A percentile compares a stretch with the other conserved stretches of the same genome.
These are phyloP conservation scores for Cosmia pyralina DNA, from an alignment of 2,888 invertebrate genomes.

Conservation along the genomic window DNA sequence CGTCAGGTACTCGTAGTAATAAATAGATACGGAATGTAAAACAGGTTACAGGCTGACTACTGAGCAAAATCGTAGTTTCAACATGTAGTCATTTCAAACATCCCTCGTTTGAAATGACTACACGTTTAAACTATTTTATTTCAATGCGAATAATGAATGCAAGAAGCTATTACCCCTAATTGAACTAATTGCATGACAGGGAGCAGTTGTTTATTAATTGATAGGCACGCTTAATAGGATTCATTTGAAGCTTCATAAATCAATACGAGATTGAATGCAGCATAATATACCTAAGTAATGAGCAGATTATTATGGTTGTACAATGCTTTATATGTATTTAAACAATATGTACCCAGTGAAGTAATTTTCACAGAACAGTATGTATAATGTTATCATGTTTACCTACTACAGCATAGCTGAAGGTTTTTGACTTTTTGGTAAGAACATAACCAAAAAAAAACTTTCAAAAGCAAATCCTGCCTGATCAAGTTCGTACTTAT, in stretches of 20 bases:
- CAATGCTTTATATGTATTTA: not conserved
- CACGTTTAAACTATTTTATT: constrained; percentile 1
- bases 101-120: not conserved
- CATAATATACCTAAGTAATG: not conserved
- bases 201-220: constrained; percentile 41
- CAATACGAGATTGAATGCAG: constrained; percentile 41
- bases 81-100: too few relatives aligned
- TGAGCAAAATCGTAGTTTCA: not conserved
- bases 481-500: not conserved
- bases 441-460: not conserved
- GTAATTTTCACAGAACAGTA: not conserved
- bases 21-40: too few relatives aligned
- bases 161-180: constrained; percentile 24
- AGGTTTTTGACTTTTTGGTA: not conserved
- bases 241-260: constrained; percentile 43
- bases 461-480: constrained; percentile 5
- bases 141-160: constrained; percentile 13
- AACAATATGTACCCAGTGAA: not conserved
- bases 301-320: constrained; percentile 3
- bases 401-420: too few relatives aligned
- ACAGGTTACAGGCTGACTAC: not conserved
- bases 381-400: not conserved
- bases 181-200: constrained; percentile 28
- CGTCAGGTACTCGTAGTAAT: too few relatives aligned
- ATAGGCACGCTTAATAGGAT: constrained; percentile 40